Percentiles rank a stretch among this genome's conserved stretches.
phyloP scores from a whole-genome alignment of 2,113 vertebrate species.

The Tragelaphus imberbis region DNA sequence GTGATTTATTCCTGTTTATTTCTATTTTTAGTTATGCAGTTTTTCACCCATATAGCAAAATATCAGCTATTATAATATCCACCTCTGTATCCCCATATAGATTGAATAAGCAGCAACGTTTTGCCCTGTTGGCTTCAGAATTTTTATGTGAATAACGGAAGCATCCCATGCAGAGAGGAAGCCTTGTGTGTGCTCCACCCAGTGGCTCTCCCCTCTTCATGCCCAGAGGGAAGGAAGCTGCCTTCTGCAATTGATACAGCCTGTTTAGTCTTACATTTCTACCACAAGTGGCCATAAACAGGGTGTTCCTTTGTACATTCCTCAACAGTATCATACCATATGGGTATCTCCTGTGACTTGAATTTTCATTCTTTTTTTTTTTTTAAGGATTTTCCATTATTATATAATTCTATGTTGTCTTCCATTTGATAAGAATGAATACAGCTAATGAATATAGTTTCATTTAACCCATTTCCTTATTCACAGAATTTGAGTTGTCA shows the following conservation, averaged over 20 bases:
- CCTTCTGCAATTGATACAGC: background rate
- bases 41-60: background rate
- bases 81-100: background rate
- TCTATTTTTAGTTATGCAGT: background rate
- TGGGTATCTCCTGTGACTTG: background rate
- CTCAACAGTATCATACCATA: too few relatives aligned
- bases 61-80: background rate
- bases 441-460: background rate
- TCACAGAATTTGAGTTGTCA: background rate
- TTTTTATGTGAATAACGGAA: background rate
- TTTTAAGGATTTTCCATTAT: background rate
- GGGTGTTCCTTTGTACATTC: background rate
- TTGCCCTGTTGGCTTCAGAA: background rate
- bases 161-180: background rate
- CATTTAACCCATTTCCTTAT: background rate
- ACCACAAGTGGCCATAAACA: background rate
- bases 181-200: too few relatives aligned
- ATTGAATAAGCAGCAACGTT: background rate
- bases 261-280: background rate
- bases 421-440: background rate
- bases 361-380: background rate
- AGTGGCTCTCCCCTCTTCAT: background rate
- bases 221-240: background rate
- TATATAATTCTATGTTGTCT: background rate
- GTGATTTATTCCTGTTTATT: background rate